Base-by-base conservation (phyloP, 2,888 invertebrate genomes). In the Diaphora mendica region DNA sequence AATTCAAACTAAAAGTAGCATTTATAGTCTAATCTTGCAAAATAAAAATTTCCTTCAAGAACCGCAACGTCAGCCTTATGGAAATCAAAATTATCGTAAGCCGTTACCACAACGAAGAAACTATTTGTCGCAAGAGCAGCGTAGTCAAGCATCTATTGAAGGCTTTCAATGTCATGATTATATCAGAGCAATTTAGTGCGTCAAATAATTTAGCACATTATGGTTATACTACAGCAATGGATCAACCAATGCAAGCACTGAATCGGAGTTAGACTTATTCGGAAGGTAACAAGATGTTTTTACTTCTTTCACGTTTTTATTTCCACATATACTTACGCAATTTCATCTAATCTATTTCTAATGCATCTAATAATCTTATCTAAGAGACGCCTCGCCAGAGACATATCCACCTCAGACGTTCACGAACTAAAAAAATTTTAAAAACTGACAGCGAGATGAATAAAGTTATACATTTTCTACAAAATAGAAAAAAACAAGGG, bases 1-100 rank as follows among this genome's bases (percentile, higher is more conserved):
- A 67, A 73, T 78, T 76, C 70, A 75, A 17, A 71, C 73, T 69
- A 68, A 76, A 76, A 76, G 76, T 76, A 74, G n/a, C 70, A 79
- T 79, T 76, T 76, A 77, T 74, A 79, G 77, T 79, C 77, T 79
- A 79, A 75, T 79, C 8, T 71, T 44, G 51, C 74, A 75, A 72
- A 67, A 78, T 72, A 75, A 72, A 72, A 68, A 62, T 33, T 26
- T 30, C 1, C 30, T 64, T 64, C 64, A 72, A 67, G 66, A 62
- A 62, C 70, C 73, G 51, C 73, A 73, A 70, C 73, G 70, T 39
- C 73, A 78, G 74, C 55, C 74, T 74, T 78, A 48, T 76, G 72
- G 74, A 74, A 74, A 74, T 73, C 75, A 78, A 78, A 66, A 76
- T 76, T 72, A 51, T 72, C n/a, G n/a, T n/a, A n/a, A n/a, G n/a